A percentile compares a stretch with the other conserved stretches of the same genome.
Evolutionary conservation across 2,797 vertebrate genomes (phyloP).

Genomic region (Aphelocoma californica): DNA sequence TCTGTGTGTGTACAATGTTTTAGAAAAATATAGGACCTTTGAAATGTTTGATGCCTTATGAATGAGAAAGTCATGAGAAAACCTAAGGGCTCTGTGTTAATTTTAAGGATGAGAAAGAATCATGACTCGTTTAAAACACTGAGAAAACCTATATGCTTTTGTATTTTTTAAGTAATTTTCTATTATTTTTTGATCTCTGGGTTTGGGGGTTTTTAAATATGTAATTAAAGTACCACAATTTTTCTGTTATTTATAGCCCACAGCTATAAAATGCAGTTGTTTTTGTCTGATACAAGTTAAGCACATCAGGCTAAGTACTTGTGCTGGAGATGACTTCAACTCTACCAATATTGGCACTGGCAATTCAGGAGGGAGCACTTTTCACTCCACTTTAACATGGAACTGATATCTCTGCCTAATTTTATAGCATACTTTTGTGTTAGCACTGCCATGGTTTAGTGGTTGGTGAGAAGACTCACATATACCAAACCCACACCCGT

Average conservation of each 20-base stretch:
- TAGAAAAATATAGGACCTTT: not conserved
- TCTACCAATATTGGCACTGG: not conserved
- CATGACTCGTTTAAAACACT: not conserved
- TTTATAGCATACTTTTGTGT: slow-evolving; percentile 4
- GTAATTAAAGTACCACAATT: not conserved
- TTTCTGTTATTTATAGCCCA: not conserved
- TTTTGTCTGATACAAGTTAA: not conserved
- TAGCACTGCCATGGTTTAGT: not conserved
- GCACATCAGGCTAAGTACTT: not conserved
- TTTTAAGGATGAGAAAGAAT: not conserved
- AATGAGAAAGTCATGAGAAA: not conserved
- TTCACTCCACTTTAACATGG: not conserved
- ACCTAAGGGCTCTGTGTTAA: not conserved
- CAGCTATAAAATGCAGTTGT: not conserved
- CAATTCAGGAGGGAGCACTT: slow-evolving; percentile 52
- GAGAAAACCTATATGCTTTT: not conserved
- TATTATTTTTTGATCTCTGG: not conserved
- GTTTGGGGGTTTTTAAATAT: fast-evolving
- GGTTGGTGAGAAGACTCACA: not conserved
- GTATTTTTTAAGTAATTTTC: not conserved
- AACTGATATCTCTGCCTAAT: slow-evolving; percentile 28
- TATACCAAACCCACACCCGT: not conserved
- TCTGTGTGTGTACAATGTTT: not conserved
- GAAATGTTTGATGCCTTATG: not conserved
- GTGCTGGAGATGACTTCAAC: not conserved